Percentiles rank a stretch among this genome's conserved stretches.
Conservation (phyloP, 2,797 vertebrate genomes). For the Coracias cyanogaster region DNA sequence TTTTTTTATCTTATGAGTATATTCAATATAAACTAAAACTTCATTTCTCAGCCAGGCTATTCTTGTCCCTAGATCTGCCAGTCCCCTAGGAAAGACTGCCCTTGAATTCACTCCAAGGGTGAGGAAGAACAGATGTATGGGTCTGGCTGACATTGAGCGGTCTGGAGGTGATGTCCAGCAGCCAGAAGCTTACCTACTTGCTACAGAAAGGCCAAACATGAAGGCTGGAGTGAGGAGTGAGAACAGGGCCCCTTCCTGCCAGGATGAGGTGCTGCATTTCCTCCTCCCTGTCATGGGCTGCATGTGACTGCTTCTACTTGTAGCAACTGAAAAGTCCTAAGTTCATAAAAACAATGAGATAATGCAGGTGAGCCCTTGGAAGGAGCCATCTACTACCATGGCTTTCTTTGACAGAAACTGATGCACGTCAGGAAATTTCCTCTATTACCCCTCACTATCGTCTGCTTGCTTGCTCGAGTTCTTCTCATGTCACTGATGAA, state of each 20-base stretch:
- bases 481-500: conserved; percentile 18
- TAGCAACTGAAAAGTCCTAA: not conserved
- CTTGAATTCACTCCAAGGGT: conserved; percentile 37
- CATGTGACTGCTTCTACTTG: not conserved
- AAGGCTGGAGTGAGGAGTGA: not conserved
- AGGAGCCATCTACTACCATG: conserved; percentile 57
- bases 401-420: conserved; percentile 77
- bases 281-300: not conserved
- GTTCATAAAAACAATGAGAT: not conserved
- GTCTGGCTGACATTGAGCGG: not conserved
- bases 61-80: conserved; percentile 30
- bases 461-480: not conserved
- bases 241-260: not conserved
- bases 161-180: conserved; percentile 8
- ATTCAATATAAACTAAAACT: conserved; percentile 63
- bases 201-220: not conserved
- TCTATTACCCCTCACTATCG: not conserved
- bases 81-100: conserved; percentile 15
- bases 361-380: conserved; percentile 68
- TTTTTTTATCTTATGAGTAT: conserved; percentile 73
- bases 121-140: conserved; percentile 18
- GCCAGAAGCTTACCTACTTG: not conserved
- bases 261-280: not conserved
- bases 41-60: conserved; percentile 52
- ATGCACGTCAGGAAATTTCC: not conserved